Evolutionary conservation across 2,797 vertebrate genomes (phyloP).

Genomic region (Phaenicophaeus curvirostris): DNA sequence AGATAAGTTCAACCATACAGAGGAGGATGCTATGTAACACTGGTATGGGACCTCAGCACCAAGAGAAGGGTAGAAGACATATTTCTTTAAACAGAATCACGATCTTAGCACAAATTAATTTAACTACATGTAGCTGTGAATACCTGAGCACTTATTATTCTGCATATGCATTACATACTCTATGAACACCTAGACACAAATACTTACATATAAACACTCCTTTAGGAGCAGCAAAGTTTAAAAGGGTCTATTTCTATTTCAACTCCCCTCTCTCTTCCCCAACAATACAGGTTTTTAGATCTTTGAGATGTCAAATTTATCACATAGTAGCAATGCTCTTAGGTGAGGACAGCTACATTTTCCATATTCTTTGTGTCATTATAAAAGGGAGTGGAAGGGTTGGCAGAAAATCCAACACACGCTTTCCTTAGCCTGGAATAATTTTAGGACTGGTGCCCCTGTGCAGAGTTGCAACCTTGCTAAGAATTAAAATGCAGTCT

Average conservation of each 20-base stretch:
- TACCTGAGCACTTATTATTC: not conserved
- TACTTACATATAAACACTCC: not conserved
- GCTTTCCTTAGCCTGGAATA: conserved; percentile 1
- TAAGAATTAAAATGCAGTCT: conserved; percentile 16
- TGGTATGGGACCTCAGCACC: not conserved
- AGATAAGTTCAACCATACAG: not conserved
- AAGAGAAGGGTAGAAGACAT: not conserved
- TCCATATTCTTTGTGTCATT: not conserved
- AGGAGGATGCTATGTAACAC: not conserved
- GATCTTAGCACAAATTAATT: not conserved
- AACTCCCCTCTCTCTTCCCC: not conserved
- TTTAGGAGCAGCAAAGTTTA: conserved; percentile 7
- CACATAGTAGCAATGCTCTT: not conserved
- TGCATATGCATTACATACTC: too few species aligned
- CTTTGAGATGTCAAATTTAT: not conserved
- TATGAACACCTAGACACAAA: not conserved
- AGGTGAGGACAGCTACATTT: not conserved
- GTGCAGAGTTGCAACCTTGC: conserved; percentile 59
- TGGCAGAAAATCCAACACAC: not conserved
- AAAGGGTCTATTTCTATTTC: not conserved
- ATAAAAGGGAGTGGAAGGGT: not conserved
- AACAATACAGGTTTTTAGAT: not conserved
- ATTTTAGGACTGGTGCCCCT: conserved; percentile 48
- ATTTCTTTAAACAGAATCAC: not conserved
- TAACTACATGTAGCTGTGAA: not conserved